These are phyloP conservation scores for Threskiornis aethiopicus DNA, from an alignment of 2,797 vertebrate genomes.

Conservation along the genomic window DNA sequence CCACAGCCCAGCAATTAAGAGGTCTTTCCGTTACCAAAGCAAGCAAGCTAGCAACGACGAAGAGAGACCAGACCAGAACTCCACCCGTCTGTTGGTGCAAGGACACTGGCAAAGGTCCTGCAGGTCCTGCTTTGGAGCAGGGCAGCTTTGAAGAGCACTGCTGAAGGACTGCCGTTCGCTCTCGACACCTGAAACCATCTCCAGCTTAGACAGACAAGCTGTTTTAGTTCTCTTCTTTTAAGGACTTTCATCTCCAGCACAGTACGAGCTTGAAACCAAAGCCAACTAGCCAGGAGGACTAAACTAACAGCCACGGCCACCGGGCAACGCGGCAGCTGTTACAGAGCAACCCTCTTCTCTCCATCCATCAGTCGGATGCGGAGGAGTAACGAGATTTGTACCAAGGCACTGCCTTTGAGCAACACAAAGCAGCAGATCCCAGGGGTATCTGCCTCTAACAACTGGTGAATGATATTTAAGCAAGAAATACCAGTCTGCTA, in stretches of 20 bases:
- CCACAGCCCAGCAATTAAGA: background rate
- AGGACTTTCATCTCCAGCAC: background rate
- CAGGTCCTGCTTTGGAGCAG: background rate
- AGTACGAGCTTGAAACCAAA: background rate
- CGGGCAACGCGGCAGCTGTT: background rate
- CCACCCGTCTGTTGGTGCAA: background rate
- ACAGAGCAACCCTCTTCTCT: background rate
- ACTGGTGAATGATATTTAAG: background rate
- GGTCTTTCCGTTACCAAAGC: background rate
- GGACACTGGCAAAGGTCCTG: background rate
- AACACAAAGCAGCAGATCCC: background rate
- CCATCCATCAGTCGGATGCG: background rate
- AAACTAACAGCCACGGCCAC: background rate
- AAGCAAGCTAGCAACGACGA: background rate
- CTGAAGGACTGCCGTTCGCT: fast-evolving
- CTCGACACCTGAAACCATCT: background rate
- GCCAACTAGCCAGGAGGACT: background rate
- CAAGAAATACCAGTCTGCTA: background rate
- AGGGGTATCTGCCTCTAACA: background rate
- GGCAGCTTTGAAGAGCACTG: background rate
- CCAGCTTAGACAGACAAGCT: background rate
- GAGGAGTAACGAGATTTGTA: background rate
- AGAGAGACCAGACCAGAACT: background rate
- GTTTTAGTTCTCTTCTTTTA: background rate
- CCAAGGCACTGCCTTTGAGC: background rate